A percentile compares a stretch with the other conserved stretches of the same genome.
These are phyloP conservation scores for Noctilio leporinus DNA, from an alignment of 2,113 vertebrate species.

Conservation along the genomic window DNA sequence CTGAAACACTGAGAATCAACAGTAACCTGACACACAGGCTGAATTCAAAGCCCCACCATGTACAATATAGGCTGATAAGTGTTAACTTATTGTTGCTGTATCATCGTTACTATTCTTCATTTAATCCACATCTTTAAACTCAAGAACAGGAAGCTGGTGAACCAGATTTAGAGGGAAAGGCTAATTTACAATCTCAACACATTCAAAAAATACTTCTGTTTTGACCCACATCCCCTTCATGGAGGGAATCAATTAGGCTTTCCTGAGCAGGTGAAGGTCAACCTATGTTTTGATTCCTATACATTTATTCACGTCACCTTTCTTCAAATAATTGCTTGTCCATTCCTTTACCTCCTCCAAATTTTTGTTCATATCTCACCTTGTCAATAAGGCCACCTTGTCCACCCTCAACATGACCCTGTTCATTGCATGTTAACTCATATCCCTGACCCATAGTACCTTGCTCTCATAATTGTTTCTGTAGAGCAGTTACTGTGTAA, in stretches of 20 bases:
- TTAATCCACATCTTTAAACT: background rate
- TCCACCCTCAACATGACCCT: background rate
- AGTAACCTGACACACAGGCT: background rate
- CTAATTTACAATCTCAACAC: background rate
- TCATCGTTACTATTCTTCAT: background rate
- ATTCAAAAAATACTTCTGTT: background rate
- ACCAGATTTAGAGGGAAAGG: background rate
- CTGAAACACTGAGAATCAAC: background rate
- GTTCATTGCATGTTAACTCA: fast-evolving
- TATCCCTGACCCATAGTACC: background rate
- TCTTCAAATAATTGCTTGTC: background rate
- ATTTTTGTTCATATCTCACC: background rate
- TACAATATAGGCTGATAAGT: background rate
- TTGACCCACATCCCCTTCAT: background rate
- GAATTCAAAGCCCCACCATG: background rate
- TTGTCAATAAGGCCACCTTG: background rate
- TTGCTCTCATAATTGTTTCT: background rate
- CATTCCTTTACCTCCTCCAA: background rate
- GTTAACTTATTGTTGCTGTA: no score
- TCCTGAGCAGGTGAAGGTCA: background rate
- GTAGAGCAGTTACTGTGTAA: background rate
- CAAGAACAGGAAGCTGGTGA: background rate
- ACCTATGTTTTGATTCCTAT: background rate
- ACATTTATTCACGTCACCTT: background rate
- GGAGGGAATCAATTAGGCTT: background rate